Base-by-base conservation (phyloP, 1,140 invertebrate species). In the Drosophila willistoni region DNA sequence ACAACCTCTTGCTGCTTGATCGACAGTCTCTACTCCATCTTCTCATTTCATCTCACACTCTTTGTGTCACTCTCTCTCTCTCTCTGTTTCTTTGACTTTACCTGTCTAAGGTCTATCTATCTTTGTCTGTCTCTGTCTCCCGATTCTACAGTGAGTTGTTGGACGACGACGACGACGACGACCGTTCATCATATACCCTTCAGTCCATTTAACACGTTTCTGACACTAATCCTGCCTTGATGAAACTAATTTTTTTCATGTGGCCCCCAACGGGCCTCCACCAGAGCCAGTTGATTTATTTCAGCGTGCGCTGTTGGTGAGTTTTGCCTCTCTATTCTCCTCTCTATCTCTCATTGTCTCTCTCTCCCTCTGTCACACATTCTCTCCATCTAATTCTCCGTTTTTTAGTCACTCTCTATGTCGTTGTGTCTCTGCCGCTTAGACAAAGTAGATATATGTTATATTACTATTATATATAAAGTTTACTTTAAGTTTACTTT, bases 181-280 rank as follows among this genome's bases (percentile, higher is more conserved):
- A 73, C 79, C 83, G 90, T 91, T 90, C 90, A 91, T 91, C 90
- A 91, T 85, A 90, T 85, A 90, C 90, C 90, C 90, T 91, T 91
- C 90, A 91, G 90, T 91, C 90, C 90, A 91, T 91, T 91, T 91
- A 91, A 91, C 90, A 91, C 90, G 83, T 91, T 91, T 91, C 81
- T 86, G 90, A 91, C 90, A 91, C 90, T 91, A 91, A 91, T 91
- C 90, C 90, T 87, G 86, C 71, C 90, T 91, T 90, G 90, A 91
- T 91, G 90, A 91, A 91, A 91, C 90, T 91, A 90, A 91, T 91
- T 91, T 91, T 91, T 91, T 91, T 90, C 83, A 83, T 76, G 70
- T 71, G 73, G 60, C 64, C 59, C 76, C 80, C 71, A 76, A 56
- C 73, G 70, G 73, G 72, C 70, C 71, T 83, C 70, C 74, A 78